Conservation (phyloP, 2,888 invertebrate species). For the Xestia c-nigrum region DNA sequence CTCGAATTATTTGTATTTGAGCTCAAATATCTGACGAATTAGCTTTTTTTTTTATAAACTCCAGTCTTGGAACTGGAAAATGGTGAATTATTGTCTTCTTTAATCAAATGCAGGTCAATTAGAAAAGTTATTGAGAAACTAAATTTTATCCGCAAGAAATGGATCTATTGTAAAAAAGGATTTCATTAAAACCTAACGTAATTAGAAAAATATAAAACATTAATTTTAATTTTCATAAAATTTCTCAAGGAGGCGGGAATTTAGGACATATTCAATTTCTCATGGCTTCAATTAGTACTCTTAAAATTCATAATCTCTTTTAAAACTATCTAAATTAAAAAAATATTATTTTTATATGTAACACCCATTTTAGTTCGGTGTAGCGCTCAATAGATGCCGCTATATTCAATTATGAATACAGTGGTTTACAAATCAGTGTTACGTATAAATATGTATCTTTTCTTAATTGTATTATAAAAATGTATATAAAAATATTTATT, state of each 20-base stretch:
- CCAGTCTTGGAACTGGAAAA: slow-evolving; percentile 7
- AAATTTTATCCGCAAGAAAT: not conserved
- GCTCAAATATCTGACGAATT: not conserved
- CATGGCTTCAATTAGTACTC: slow-evolving; percentile 44
- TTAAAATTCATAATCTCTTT: slow-evolving; percentile 58
- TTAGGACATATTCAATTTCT: slow-evolving; percentile 46
- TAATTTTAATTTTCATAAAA: slow-evolving; percentile 55
- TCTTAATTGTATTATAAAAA: slow-evolving; percentile 54
- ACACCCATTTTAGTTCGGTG: slow-evolving; percentile 12
- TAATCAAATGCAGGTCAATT: not conserved
- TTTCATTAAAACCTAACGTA: slow-evolving; percentile 18
- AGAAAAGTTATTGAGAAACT: not conserved
- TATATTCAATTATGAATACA: not conserved
- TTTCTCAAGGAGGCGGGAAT: slow-evolving; percentile 56
- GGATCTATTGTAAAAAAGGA: not conserved
- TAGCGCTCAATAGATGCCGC: slow-evolving; percentile 26
- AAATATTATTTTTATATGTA: slow-evolving; percentile 39
- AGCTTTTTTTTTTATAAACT: slow-evolving; percentile 8
- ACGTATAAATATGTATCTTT: slow-evolving; percentile 32
- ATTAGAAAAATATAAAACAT: slow-evolving; percentile 39
- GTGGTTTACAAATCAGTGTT: slow-evolving; percentile 29
- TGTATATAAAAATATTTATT: slow-evolving; percentile 70
- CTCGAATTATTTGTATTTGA: not conserved
- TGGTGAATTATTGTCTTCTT: not conserved
- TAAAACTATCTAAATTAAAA: slow-evolving; percentile 42